Percentiles rank a stretch among this genome's conserved stretches.
Conservation (phyloP, 2,797 vertebrate species). For the Eutrigla gurnardus region DNA sequence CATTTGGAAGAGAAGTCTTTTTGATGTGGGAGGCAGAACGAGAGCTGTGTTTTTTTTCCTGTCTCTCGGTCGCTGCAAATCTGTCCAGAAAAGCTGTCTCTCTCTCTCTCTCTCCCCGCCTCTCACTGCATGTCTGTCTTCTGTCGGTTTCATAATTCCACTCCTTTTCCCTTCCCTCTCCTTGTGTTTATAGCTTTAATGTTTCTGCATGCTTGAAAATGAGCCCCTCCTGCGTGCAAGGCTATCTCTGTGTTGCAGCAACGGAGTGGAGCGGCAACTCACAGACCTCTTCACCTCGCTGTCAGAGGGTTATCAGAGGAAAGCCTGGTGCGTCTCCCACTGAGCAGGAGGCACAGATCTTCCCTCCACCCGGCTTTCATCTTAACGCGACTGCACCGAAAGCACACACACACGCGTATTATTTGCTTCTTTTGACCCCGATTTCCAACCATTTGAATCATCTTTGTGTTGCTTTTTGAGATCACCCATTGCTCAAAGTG, state of each 20-base stretch:
- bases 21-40: conserved; percentile 65
- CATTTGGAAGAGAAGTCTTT: conserved; percentile 64
- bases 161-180: not conserved
- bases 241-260: conserved; percentile 41
- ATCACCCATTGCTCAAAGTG: not conserved
- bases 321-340: conserved; percentile 66
- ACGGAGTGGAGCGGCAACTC: conserved; percentile 42
- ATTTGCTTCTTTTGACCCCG: conserved; percentile 1
- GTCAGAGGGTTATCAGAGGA: conserved; percentile 66
- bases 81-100: conserved; percentile 31
- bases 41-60: conserved; percentile 38
- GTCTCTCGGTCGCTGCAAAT: conserved; percentile 25
- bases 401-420: conserved; percentile 26
- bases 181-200: conserved; percentile 6
- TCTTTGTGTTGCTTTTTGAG: not conserved
- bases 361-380: conserved; percentile 61
- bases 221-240: not conserved
- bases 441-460: not conserved
- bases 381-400: conserved; percentile 35
- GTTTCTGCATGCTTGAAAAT: conserved; percentile 22
- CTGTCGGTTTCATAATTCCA: conserved; percentile 32
- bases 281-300: conserved; percentile 44
- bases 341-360: conserved; percentile 50
- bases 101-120: conserved; percentile 13
- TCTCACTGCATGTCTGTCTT: conserved; percentile 30